Conservation (phyloP, 2,888 invertebrate genomes). For the Pseudolycoriella hygida region DNA sequence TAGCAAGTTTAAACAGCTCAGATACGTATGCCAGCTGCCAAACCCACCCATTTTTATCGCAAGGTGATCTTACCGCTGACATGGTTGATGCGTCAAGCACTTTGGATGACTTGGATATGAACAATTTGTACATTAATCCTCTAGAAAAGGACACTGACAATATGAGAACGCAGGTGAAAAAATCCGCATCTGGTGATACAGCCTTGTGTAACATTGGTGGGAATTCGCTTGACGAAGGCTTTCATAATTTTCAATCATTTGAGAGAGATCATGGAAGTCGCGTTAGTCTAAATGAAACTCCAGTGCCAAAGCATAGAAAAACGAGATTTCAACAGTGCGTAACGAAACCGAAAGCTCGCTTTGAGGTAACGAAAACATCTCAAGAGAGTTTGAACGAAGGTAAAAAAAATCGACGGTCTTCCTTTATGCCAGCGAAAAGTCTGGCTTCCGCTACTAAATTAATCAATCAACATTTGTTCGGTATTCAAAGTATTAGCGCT, state of each 20-base stretch:
- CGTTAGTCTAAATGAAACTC: conserved; percentile 44
- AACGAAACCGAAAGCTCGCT: conserved; percentile 26
- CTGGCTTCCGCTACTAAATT: conserved; percentile 51
- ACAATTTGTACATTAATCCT: conserved; percentile 79
- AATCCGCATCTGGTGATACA: conserved; percentile 64
- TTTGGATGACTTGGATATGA: conserved; percentile 39
- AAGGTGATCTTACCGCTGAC: conserved; percentile 50
- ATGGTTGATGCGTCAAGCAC: conserved; percentile 28
- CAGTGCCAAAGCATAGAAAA: conserved; percentile 65
- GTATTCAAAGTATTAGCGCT: conserved; percentile 34
- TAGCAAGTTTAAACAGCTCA: conserved; percentile 53
- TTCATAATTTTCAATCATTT: conserved; percentile 29
- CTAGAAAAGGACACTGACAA: conserved; percentile 39
- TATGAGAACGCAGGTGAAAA: conserved; percentile 39
- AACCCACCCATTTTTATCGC: conserved; percentile 85
- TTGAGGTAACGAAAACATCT: conserved; percentile 31
- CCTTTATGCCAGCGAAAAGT: conserved; percentile 44
- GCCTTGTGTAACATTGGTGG: conserved; percentile 47
- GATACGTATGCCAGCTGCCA: conserved; percentile 94
- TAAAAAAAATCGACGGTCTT: conserved; percentile 29
- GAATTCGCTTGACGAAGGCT: conserved; percentile 39
- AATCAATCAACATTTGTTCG: conserved; percentile 57
- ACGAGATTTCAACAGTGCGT: conserved; percentile 59
- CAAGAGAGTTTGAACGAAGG: conserved; percentile 34
- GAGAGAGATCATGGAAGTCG: conserved; percentile 32